Conservation (phyloP, 2,797 vertebrate genomes). For the Zonotrichia albicollis region DNA sequence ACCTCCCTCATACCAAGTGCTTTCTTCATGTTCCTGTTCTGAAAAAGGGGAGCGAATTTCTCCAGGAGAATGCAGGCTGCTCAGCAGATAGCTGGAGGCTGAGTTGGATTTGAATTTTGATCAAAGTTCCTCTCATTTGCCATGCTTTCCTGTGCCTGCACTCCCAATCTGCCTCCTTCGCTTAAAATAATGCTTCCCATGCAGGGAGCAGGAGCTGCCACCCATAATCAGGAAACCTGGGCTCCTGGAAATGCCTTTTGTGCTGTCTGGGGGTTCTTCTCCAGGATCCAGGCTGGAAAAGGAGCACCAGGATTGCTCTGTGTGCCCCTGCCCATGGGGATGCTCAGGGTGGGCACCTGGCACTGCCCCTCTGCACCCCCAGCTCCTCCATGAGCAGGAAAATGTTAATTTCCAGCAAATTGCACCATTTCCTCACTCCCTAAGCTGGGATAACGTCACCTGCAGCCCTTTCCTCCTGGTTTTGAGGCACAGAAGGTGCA, state of each 20-base stretch:
- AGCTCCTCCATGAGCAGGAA: rapidly evolving
- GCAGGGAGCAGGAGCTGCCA: neutral
- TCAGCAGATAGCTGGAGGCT: conserved; percentile 45
- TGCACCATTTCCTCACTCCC: neutral
- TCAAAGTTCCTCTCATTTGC: conserved; percentile 59
- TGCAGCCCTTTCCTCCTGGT: neutral
- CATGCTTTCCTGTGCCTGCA: conserved; percentile 48
- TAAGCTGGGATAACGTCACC: neutral
- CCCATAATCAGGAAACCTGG: neutral
- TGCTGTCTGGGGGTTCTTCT: neutral
- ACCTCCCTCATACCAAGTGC: neutral
- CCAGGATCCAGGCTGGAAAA: neutral
- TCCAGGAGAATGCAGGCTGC: conserved; percentile 1
- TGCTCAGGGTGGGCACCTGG: neutral
- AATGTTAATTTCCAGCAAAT: neutral
- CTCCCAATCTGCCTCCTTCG: conserved; percentile 39
- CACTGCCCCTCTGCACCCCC: neutral
- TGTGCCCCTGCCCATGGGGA: neutral
- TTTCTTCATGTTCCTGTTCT: conserved; percentile 3
- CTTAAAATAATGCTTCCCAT: conserved; percentile 46
- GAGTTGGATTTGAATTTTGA: conserved; percentile 61
- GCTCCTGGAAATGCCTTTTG: neutral
- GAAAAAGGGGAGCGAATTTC: neutral
- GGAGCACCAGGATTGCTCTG: neutral
- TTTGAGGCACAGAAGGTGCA: neutral